Percentiles rank a stretch among this genome's conserved stretches.
Conservation (phyloP, 2,113 vertebrate genomes). For the Pristiophorus japonicus region DNA sequence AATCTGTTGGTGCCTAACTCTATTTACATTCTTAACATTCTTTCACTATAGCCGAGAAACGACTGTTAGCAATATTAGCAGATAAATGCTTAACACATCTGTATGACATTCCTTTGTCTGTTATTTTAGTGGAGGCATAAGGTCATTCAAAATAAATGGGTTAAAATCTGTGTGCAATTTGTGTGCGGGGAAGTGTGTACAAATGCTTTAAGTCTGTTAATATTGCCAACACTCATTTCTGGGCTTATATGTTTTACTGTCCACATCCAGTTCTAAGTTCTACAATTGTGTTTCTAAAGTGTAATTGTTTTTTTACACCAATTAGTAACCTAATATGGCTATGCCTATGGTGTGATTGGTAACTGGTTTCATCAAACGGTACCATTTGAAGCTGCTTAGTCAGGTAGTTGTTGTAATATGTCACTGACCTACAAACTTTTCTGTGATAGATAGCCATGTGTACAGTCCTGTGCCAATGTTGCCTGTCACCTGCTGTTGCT, state of each 20-base stretch:
- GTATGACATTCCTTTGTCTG: background rate
- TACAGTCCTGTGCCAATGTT: background rate
- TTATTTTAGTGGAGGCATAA: background rate
- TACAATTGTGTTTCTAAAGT: too few species aligned
- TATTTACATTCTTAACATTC: background rate
- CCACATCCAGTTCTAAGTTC: background rate
- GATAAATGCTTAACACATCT: background rate
- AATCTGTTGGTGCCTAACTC: background rate
- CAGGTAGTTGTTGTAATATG: background rate
- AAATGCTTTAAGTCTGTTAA: background rate
- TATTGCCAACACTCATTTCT: background rate
- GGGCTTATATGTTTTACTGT: background rate
- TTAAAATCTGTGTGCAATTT: background rate
- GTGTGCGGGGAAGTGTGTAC: background rate
- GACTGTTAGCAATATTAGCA: background rate
- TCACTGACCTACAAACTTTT: background rate
- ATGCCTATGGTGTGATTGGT: background rate
- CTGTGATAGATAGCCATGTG: background rate
- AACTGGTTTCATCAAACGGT: background rate
- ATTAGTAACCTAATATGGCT: background rate
- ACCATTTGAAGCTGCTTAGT: background rate
- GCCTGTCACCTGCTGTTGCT: background rate
- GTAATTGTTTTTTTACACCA: too few species aligned
- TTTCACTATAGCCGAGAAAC: background rate
- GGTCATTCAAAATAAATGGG: background rate